Percentiles rank a stretch among this genome's conserved stretches.
phyloP scores from a whole-genome alignment of 2,888 invertebrate species.

The Drymonia ruficornis region DNA sequence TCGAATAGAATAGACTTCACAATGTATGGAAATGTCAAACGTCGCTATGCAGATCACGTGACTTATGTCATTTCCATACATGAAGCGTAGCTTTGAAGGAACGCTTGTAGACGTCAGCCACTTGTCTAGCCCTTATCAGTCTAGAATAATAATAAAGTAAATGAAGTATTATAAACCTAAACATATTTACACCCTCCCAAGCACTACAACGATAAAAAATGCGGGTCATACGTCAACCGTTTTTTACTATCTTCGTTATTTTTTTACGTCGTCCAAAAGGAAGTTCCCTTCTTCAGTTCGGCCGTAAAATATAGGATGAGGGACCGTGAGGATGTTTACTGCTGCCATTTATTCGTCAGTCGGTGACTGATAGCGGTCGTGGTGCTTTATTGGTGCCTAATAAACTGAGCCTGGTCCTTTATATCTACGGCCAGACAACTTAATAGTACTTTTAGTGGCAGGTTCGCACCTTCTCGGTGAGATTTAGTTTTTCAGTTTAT shows the following conservation, averaged over 20 bases:
- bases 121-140: neutral
- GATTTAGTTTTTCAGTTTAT: neutral
- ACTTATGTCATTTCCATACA: no score
- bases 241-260: conserved; percentile 1
- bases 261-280: conserved; percentile 8
- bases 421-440: conserved; percentile 21
- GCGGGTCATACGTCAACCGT: neutral
- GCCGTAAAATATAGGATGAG: conserved; percentile 13
- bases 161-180: neutral
- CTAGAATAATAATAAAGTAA: no score
- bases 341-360: conserved; percentile 24
- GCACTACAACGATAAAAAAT: conserved; percentile 2
- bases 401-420: conserved; percentile 27
- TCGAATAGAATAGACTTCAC: no score
- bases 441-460: conserved; percentile 7
- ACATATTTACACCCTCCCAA: neutral
- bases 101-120: no score
- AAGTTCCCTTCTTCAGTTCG: conserved; percentile 1
- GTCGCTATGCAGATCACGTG: no score
- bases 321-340: conserved; percentile 12
- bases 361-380: conserved; percentile 24
- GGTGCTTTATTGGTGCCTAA: conserved; percentile 23
- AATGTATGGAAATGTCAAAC: no score
- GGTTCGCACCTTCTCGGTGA: neutral
- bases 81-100: no score